phyloP scores from a whole-genome alignment of 2,113 vertebrate species.

The Dicrurus megarhynchus region DNA sequence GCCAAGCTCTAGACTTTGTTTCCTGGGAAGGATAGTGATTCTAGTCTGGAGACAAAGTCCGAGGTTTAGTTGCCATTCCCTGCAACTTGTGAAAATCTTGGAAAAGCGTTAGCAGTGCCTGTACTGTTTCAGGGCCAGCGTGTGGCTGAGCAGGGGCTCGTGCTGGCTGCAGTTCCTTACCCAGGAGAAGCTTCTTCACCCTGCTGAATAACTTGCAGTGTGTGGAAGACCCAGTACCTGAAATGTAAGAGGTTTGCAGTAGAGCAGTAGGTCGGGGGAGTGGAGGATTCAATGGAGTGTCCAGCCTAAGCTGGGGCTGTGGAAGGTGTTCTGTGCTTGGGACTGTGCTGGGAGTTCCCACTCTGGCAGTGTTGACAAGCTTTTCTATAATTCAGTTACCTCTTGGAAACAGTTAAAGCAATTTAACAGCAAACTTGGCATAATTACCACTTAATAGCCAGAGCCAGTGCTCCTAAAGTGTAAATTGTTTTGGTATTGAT shows the following conservation, averaged over 20 bases:
- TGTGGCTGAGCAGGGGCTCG: background rate
- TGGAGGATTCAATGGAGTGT: background rate
- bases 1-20: background rate
- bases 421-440: conserved; percentile 41
- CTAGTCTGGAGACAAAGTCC: background rate
- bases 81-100: background rate
- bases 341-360: background rate
- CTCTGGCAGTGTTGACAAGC: background rate
- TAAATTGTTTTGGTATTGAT: conserved; percentile 76
- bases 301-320: background rate
- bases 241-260: background rate
- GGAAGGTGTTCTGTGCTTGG: background rate
- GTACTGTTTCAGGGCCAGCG: background rate
- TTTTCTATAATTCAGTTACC: background rate
- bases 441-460: conserved; percentile 73
- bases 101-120: accelerated
- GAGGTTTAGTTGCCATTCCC: background rate
- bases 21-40: background rate
- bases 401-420: conserved; percentile 21
- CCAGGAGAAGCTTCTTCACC: background rate
- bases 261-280: background rate
- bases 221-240: background rate
- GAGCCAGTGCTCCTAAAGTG: conserved; percentile 16
- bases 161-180: background rate
- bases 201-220: background rate